These are phyloP conservation scores for Channa maculata DNA, from an alignment of 2,113 vertebrate genomes.

Conservation along the genomic window DNA sequence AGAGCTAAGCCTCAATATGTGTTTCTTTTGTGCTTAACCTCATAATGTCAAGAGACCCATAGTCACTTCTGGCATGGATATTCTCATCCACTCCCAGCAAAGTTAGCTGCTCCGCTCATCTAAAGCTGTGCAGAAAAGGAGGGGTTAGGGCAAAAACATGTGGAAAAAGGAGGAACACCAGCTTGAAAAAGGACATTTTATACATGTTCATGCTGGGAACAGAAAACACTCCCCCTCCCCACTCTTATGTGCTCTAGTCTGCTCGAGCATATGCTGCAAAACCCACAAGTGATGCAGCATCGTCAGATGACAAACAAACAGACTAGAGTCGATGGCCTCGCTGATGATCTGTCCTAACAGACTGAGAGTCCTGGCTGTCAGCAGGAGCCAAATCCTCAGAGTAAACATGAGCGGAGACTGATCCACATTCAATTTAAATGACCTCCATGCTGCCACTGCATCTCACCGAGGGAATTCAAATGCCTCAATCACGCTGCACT, in stretches of 20 bases:
- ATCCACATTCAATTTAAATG: constrained; percentile 75
- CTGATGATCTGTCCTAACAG: constrained; percentile 64
- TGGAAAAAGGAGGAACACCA: not conserved
- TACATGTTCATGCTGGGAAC: constrained; percentile 19
- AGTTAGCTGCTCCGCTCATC: constrained; percentile 54
- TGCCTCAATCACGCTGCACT: constrained; percentile 70
- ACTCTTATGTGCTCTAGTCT: not conserved
- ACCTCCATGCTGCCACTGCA: constrained; percentile 58
- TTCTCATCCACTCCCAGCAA: constrained; percentile 55
- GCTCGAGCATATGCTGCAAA: not conserved
- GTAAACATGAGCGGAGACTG: constrained; percentile 71
- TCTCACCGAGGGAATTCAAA: constrained; percentile 68
- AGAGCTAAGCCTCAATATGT: constrained; percentile 79
- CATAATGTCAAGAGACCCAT: constrained; percentile 83
- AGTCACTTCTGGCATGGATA: constrained; percentile 73
- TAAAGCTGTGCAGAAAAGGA: constrained; percentile 40
- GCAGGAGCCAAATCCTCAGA: constrained; percentile 61
- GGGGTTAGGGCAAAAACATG: constrained; percentile 22
- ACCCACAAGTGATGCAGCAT: constrained; percentile 5
- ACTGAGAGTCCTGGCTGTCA: constrained; percentile 52
- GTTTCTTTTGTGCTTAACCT: constrained; percentile 84
- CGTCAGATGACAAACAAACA: constrained; percentile 44
- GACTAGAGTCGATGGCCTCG: constrained; percentile 43
- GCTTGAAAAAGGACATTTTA: constrained; percentile 45
- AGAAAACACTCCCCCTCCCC: not conserved